Evolutionary conservation across 2,797 vertebrate genomes (phyloP).

Genomic region (Sorex maritimensis): DNA sequence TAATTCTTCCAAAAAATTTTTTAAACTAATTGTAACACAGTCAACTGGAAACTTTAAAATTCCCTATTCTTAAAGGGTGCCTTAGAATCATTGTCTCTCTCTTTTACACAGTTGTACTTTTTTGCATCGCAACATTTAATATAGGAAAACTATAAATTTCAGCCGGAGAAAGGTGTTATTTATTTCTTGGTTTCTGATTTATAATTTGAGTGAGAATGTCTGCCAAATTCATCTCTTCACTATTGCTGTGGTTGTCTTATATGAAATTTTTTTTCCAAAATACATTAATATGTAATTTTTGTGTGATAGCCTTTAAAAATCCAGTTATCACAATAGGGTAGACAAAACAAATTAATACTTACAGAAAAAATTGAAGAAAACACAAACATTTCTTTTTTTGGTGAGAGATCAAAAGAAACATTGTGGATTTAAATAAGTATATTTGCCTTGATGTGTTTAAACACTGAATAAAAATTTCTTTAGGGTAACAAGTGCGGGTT

Average conservation of each 20-base stretch:
- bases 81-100: slow-evolving; percentile 76
- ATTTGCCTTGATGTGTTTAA: slow-evolving; percentile 58
- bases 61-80: slow-evolving; percentile 64
- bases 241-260: slow-evolving; percentile 45
- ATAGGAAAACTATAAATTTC: slow-evolving; percentile 22
- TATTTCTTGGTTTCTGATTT: slow-evolving; percentile 53
- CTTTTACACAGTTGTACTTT: slow-evolving; percentile 56
- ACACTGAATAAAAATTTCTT: slow-evolving; percentile 79
- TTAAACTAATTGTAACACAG: slow-evolving; percentile 54
- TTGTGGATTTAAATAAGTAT: slow-evolving; percentile 61
- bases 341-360: slow-evolving; percentile 68
- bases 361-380: slow-evolving; percentile 65
- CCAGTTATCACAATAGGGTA: slow-evolving; percentile 17
- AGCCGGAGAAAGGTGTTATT: neutral
- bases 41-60: slow-evolving; percentile 49
- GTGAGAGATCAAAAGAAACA: slow-evolving; percentile 43
- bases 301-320: slow-evolving; percentile 56
- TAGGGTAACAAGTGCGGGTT: slow-evolving; percentile 72
- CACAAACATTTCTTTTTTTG: slow-evolving; percentile 60
- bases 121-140: slow-evolving; percentile 25
- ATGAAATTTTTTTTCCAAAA: slow-evolving; percentile 20
- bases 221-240: slow-evolving; percentile 34
- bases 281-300: slow-evolving; percentile 62
- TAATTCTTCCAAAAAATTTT: slow-evolving; percentile 26
- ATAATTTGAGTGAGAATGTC: slow-evolving; percentile 20